Evolutionary conservation across 2,888 invertebrate genomes (phyloP), one percentile per base, ranked within the genome.

Genomic region (Eilema depressum): DNA sequence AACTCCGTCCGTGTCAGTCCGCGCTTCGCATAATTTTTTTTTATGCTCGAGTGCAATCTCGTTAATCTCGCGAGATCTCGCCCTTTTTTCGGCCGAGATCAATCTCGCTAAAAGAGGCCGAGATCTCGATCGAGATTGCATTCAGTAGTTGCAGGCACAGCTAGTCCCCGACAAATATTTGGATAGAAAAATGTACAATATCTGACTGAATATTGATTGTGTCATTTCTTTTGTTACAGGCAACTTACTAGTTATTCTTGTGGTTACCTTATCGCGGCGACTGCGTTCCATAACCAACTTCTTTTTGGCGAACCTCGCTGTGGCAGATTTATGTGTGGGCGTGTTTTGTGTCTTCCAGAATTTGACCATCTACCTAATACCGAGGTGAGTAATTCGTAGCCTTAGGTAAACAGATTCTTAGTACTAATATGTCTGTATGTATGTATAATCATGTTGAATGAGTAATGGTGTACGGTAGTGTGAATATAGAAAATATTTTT

Each of bases 321-420:
- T 98, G 68, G 98, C 99, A 5, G 98, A 99, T 92, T 96, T 99
- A 81, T 98, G 98, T 86, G 98, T 98, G n/a, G 98, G 98, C 12
- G 96, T 98, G 68, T 98, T 99, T 92, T 99, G 98, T 91, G 98
- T 98, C 70, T 97, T 98, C 90, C 98, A 98, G 89, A 98, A 98
- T 88, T 95, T 99, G 82, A 97, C 97, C 63, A 97, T 97, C 81
- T 98, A 98, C 90, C 95, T 98, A 70, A 97, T 97, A 82, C 96
- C 97, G 66, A 97, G 97, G 97, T 97, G 86, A 96, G 92, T 88
- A 71, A 79, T 77, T 78, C 67, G 70, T 33, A 53, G 60, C 60
- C 66, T 72, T 57, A 72, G 59, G 74, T 74, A 77, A 81, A 79
- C 76, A 73, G 17, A 62, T 62, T 71, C 62, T 65, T 59, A 47